Evolutionary conservation across 1,140 invertebrate species (phyloP).

Genomic region (Leptonema lineaticorne): DNA sequence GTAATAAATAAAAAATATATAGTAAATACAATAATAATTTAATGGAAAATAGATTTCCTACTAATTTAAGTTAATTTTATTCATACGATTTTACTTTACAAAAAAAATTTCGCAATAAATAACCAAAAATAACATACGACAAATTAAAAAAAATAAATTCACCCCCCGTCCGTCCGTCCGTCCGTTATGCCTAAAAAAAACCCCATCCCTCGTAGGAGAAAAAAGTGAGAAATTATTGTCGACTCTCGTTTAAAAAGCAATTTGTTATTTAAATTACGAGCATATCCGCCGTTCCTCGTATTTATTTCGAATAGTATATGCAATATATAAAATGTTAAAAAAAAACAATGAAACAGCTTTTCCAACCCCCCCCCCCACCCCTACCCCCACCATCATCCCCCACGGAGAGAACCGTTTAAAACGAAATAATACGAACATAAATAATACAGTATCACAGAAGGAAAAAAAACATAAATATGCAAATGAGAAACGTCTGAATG

Average conservation of each 20-base stretch:
- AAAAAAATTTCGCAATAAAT: neutral
- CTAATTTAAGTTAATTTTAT: too few species aligned
- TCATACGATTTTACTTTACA: too few species aligned
- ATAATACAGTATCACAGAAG: constrained; percentile 11
- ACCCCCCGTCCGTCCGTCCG: too few species aligned
- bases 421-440: constrained; percentile 36
- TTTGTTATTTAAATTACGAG: constrained; percentile 39
- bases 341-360: neutral
- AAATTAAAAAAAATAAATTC: constrained; percentile 27
- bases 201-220: too few species aligned
- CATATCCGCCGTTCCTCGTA: neutral
- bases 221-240: constrained; percentile 33
- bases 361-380: too few species aligned
- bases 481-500: constrained; percentile 29
- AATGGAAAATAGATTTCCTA: too few species aligned
- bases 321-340: constrained; percentile 2
- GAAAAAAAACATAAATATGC: constrained; percentile 40
- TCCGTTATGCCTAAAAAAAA: too few species aligned
- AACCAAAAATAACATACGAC: constrained; percentile 31
- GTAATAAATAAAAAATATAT: too few species aligned
- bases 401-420: constrained; percentile 33
- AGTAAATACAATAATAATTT: constrained; percentile 18
- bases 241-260: constrained; percentile 37
- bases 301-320: neutral
- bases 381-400: too few species aligned